Conservation (phyloP, 2,113 vertebrate species). For the Nestor notabilis region DNA sequence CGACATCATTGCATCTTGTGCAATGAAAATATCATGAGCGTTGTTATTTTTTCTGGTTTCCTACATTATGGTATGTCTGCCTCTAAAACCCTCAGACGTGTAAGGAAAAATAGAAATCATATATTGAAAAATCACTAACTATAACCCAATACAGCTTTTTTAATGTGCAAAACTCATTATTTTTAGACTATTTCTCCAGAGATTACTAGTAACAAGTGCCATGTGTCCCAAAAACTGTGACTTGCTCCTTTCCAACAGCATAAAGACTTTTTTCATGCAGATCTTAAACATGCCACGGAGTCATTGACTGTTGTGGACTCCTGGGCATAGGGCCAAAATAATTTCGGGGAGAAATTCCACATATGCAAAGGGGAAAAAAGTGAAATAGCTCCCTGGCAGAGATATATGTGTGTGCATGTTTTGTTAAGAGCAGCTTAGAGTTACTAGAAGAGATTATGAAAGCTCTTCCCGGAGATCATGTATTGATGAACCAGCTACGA, state of each 20-base stretch:
- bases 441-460: not conserved
- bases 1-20: not conserved
- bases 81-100: not conserved
- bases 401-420: not conserved
- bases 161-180: not conserved
- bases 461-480: not conserved
- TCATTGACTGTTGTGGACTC: not conserved
- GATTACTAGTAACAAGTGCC: not conserved
- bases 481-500: not conserved
- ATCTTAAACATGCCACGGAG: not conserved
- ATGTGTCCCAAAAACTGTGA: not conserved
- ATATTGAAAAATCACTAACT: not conserved
- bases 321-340: not conserved
- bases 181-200: not conserved
- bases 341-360: slow-evolving; percentile 14
- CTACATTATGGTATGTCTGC: not conserved
- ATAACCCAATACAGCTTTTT: not conserved
- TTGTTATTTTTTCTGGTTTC: not conserved
- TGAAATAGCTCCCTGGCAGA: not conserved
- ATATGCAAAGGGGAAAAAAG: not conserved
- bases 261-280: not conserved
- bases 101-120: not conserved
- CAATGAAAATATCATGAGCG: not conserved
- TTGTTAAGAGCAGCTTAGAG: not conserved
- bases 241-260: not conserved